Base-by-base conservation (phyloP, 2,888 invertebrate genomes). In the Chouioia cunea region DNA sequence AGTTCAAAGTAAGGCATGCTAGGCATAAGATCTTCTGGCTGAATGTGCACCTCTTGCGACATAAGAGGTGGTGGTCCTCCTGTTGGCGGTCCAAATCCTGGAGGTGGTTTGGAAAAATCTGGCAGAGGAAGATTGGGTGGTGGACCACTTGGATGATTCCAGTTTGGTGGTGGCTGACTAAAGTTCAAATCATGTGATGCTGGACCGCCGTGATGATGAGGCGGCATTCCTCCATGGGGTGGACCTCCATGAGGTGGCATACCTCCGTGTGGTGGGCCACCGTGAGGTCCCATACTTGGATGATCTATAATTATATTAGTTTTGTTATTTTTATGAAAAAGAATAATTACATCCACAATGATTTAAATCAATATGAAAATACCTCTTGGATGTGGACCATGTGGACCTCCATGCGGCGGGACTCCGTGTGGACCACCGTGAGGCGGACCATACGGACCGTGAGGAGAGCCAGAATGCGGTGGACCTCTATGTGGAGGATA, bases 1-100 rank as follows among this genome's bases (percentile, higher is more conserved):
- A 99, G 88, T 84, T 99, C 98, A 85, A 94, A 99, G 86, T 99
- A 99, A 60, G 98, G 97, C 78, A 95, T 93, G 27, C 94, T 93
- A 27, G 97, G 97, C 87, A 95, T 91, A 75, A 95, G 87, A 74
- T 95, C 94, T 78, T 94, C 93, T 63, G 89, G 85, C 82, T 85
- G 89, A 82, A 77, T 87, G 12, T 36, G 36, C 1, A 36, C 6
- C 82, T 83, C 84, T 46, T 77, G 87, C 23, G 83, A 80, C 59
- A 83, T 81, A 3, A 82, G 80, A 0, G 86, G 83, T 4, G 85
- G 85, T 1, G 74, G 73, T 14, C 27, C 43, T 18, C 16, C 23
- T 18, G 22, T 47, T 4, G 84, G 84, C 1, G 56, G 84, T 20
- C 83, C 88, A 81, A 93, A 95, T 43, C 94, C 94, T 4, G 96